phyloP scores from a whole-genome alignment of 2,888 invertebrate species.

The Yponomeuta malinellus region DNA sequence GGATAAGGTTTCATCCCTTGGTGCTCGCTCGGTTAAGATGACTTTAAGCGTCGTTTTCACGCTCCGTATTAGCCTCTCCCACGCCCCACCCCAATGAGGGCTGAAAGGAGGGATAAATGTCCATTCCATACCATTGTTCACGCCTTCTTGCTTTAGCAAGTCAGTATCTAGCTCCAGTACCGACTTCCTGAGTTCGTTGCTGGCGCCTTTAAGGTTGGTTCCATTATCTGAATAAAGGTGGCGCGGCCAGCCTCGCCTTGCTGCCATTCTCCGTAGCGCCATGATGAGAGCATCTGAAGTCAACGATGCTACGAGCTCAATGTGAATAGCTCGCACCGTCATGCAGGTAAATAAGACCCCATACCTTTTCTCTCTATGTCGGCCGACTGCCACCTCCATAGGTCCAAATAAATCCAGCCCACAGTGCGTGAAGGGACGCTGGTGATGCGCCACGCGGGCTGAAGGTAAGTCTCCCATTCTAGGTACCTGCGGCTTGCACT shows the following conservation, averaged over 20 bases:
- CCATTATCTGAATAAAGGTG: conserved; percentile 23
- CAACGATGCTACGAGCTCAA: conserved; percentile 22
- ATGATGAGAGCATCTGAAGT: conserved; percentile 25
- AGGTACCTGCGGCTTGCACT: conserved; percentile 7
- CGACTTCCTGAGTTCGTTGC: conserved; percentile 11
- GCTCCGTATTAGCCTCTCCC: conserved; percentile 25
- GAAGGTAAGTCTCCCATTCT: conserved; percentile 21
- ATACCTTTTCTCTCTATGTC: conserved; percentile 20
- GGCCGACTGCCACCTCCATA: conserved; percentile 21
- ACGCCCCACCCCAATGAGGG: conserved; percentile 25
- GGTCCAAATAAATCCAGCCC: conserved; percentile 25
- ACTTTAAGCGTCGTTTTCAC: conserved; percentile 23
- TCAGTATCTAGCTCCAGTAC: conserved; percentile 6
- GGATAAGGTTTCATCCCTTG: conserved; percentile 18
- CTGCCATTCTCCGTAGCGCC: conserved; percentile 26
- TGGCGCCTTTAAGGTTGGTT: conserved; percentile 18
- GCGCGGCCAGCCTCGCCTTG: conserved; percentile 24
- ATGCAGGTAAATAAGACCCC: conserved; percentile 26
- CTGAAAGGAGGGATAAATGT: conserved; percentile 23
- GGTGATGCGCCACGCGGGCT: conserved; percentile 20
- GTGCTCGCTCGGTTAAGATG: conserved; percentile 22
- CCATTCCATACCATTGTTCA: conserved; percentile 19
- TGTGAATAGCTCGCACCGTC: conserved; percentile 25
- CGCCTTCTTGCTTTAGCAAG: conserved; percentile 8
- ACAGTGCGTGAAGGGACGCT: conserved; percentile 19